phyloP scores from a whole-genome alignment of 1,140 invertebrate genomes.

The Lineus longissimus region DNA sequence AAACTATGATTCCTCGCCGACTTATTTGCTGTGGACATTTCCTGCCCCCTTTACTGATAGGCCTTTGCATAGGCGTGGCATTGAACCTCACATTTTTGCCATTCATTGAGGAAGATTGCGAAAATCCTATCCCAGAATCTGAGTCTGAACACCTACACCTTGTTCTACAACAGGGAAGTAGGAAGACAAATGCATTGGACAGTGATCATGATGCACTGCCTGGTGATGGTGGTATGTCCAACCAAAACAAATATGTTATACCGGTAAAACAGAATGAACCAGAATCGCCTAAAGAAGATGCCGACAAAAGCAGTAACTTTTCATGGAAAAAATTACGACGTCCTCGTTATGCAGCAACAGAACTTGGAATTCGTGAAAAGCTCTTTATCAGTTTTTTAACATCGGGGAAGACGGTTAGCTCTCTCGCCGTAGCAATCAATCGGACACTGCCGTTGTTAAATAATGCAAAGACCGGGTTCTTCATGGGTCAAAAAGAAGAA shows the following conservation, averaged over 20 bases:
- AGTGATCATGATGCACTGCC: neutral
- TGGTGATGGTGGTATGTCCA: neutral
- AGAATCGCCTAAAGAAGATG: neutral
- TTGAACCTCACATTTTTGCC: conserved; percentile 44
- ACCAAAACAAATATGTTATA: neutral
- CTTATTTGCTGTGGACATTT: neutral
- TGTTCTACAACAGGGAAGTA: too few species aligned
- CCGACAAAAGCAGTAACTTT: neutral
- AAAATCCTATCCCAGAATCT: conserved; percentile 1
- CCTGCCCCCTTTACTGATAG: conserved; percentile 33
- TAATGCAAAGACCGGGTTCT: conserved; percentile 73
- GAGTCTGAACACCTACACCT: neutral
- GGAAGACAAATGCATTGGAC: neutral
- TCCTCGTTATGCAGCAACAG: conserved; percentile 86
- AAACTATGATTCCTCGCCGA: too few species aligned
- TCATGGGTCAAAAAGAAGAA: conserved; percentile 68
- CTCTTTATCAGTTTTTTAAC: conserved; percentile 81
- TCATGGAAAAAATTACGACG: conserved; percentile 53
- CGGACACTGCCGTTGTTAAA: conserved; percentile 70
- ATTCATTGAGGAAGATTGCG: conserved; percentile 44
- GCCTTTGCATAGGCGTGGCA: conserved; percentile 40
- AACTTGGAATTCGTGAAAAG: conserved; percentile 84
- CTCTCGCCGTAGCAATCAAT: conserved; percentile 72
- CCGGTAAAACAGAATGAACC: neutral
- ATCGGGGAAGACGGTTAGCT: conserved; percentile 66